Evolutionary conservation across 1,140 invertebrate genomes (phyloP).

Genomic region (Gryon sp.): DNA sequence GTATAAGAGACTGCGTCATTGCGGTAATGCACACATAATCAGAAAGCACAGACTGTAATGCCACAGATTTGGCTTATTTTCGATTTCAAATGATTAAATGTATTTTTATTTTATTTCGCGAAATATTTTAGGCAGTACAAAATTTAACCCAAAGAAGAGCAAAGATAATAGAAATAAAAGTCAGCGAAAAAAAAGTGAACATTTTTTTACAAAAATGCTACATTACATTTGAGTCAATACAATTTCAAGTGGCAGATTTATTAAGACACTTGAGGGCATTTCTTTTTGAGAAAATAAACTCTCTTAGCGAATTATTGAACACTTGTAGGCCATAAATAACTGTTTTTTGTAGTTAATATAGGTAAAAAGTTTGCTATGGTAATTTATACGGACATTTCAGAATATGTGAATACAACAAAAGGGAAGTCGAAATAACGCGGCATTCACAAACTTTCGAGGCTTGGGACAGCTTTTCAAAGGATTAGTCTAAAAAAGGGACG

Average conservation of each 20-base stretch:
- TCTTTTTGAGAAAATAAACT: background rate
- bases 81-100: too few species aligned
- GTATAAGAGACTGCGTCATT: slow-evolving; percentile 18
- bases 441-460: slow-evolving; percentile 32
- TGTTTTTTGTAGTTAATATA: slow-evolving; percentile 23
- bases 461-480: slow-evolving; percentile 27
- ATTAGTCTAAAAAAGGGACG: slow-evolving; percentile 31
- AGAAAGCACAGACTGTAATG: slow-evolving; percentile 9
- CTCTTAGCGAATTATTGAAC: slow-evolving; percentile 16
- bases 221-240: too few species aligned
- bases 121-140: too few species aligned
- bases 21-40: slow-evolving; percentile 30
- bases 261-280: slow-evolving; percentile 1
- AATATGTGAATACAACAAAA: slow-evolving; percentile 32
- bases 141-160: too few species aligned
- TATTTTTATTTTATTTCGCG: too few species aligned
- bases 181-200: too few species aligned
- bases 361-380: slow-evolving; percentile 30
- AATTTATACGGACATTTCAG: slow-evolving; percentile 41
- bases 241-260: slow-evolving; percentile 10
- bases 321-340: slow-evolving; percentile 53
- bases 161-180: too few species aligned
- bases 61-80: slow-evolving; percentile 18
- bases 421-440: slow-evolving; percentile 33
- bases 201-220: too few species aligned